Evolutionary conservation across 1,140 invertebrate species (phyloP), one percentile per base, ranked within the genome.

Genomic region (Drosophila miranda): DNA sequence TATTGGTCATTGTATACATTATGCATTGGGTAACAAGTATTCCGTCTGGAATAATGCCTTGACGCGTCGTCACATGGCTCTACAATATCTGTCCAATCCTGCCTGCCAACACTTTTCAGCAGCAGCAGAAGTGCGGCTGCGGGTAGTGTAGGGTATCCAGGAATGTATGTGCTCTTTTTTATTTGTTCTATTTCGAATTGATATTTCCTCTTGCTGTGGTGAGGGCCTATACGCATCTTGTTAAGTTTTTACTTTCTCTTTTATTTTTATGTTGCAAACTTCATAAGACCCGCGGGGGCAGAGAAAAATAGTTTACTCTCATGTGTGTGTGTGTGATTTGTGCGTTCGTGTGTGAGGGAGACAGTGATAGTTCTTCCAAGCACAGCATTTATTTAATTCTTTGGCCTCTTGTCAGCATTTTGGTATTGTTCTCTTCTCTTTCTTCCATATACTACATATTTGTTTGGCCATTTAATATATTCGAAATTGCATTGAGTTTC

Each of bases 191-290:
- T 76, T 86, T 71, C 53, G 55, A 86, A 64, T 75, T 67, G 45
- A 42, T 57, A 52, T 67, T 59, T 52, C 44, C 50, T 46, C 14
- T 57, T 44, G 53, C 49, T 54, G 26, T 62, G 43, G 50, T 38
- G 43, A 38, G 3, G 34, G 34, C 34, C 34, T 38, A 13, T 44
- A 69, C 42, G 52, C 63, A 70, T 84, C 75, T 79, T 77, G 49
- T 72, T 66, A 67, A 69, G 60, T 51, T 78, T 74, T 81, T 78
- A 87, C 82, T 86, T 86, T 86, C 82, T 86, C 82, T 82, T 86
- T 86, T 87, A 86, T 87, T 82, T 87, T 82, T 86, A 87, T 87
- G 74, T 70, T 75, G 42, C 56, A 55, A 68, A 54, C 51, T 75
- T 55, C 54, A 78, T 45, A 43, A 34, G 46, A 13, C 3, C 34